These are phyloP conservation scores for Plutella xylostella DNA, from an alignment of 2,888 invertebrate species.

Conservation along the genomic window DNA sequence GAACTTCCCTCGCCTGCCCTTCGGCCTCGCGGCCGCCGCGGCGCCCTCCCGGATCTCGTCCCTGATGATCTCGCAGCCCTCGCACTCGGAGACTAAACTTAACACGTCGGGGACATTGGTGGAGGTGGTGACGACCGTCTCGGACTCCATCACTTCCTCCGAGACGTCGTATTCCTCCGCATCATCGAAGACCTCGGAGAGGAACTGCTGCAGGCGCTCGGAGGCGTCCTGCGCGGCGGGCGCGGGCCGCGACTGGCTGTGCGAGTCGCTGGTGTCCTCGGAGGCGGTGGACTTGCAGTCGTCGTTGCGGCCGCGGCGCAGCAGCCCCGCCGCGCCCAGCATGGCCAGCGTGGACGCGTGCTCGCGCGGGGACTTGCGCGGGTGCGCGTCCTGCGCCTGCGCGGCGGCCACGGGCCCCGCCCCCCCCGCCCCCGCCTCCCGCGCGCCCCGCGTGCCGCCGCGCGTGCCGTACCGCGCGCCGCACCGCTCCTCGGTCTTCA, in stretches of 20 bases:
- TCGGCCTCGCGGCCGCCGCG: conserved; percentile 26
- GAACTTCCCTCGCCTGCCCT: conserved; percentile 61
- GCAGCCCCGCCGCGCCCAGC: conserved; percentile 72
- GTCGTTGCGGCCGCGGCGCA: conserved; percentile 60
- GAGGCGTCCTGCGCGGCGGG: conserved; percentile 42
- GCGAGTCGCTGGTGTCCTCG: conserved; percentile 52
- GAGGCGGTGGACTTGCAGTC: conserved; percentile 59
- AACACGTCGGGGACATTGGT: conserved; percentile 51
- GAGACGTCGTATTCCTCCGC: conserved; percentile 59
- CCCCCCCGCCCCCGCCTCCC: conserved; percentile 29
- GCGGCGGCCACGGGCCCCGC: conserved; percentile 37
- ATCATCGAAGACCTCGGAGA: conserved; percentile 56
- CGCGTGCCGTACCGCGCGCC: conserved; percentile 56
- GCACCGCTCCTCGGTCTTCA: conserved; percentile 46
- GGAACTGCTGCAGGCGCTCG: conserved; percentile 50
- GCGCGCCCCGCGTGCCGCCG: conserved; percentile 48
- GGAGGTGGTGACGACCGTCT: conserved; percentile 36
- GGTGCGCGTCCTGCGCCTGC: conserved; percentile 63
- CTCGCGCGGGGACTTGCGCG: conserved; percentile 87
- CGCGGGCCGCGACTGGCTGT: conserved; percentile 38
- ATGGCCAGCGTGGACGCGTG: conserved; percentile 90
- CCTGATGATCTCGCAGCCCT: conserved; percentile 49
- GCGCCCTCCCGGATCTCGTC: conserved; percentile 40
- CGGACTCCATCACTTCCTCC: conserved; percentile 48
- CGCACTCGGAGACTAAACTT: conserved; percentile 53